phyloP scores from a whole-genome alignment of 2,888 invertebrate species.

The Caenorhabditis sp. region DNA sequence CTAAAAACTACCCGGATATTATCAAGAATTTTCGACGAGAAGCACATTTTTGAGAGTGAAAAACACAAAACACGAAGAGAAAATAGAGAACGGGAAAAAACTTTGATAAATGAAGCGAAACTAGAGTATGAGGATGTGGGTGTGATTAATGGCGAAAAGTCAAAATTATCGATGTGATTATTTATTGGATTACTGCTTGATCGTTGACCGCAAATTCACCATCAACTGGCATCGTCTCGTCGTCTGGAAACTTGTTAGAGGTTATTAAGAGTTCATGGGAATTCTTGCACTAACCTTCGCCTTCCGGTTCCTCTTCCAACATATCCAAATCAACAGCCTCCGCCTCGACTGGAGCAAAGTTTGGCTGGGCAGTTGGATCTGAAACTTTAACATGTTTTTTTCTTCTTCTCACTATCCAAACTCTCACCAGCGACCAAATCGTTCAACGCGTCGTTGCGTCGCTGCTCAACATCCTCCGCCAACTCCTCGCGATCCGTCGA shows the following conservation, averaged over 20 bases:
- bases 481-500: slow-evolving; percentile 42
- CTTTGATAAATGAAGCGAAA: not conserved
- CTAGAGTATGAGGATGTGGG: no score
- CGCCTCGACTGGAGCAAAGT: slow-evolving; percentile 50
- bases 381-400: not conserved
- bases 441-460: slow-evolving; percentile 26
- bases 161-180: slow-evolving; percentile 4
- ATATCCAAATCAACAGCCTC: slow-evolving; percentile 49
- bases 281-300: slow-evolving; percentile 28
- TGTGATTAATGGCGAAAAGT: no score
- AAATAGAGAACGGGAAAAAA: not conserved
- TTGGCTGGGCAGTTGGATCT: slow-evolving; percentile 51
- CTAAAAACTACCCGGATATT: slow-evolving; percentile 41
- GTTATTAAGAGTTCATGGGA: no score
- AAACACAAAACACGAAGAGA: not conserved
- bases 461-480: slow-evolving; percentile 40
- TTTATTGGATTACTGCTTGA: slow-evolving; percentile 5
- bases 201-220: slow-evolving; percentile 35
- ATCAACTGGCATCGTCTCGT: slow-evolving; percentile 32
- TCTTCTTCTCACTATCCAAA: not conserved
- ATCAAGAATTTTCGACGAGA: slow-evolving; percentile 3
- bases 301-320: slow-evolving; percentile 50
- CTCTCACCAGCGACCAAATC: slow-evolving; percentile 50
- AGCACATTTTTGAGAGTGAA: not conserved
- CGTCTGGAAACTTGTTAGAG: slow-evolving; percentile 38